Evolutionary conservation across 2,888 invertebrate genomes (phyloP).

Genomic region (Nemotelus pantherinus): DNA sequence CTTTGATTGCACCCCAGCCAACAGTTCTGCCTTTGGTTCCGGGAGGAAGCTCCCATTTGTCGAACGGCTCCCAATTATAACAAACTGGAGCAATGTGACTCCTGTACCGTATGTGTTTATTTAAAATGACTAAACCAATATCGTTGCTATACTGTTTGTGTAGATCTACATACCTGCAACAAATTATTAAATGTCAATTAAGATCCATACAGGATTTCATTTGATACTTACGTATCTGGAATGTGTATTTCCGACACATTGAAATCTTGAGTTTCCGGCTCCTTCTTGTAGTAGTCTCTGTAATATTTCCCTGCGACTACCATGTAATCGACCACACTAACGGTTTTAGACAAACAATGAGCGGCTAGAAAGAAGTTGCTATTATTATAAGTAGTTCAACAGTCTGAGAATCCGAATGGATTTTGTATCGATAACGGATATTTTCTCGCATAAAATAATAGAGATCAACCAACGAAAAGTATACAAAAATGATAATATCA

Average conservation of each 20-base stretch:
- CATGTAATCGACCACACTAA: background rate
- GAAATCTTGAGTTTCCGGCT: slow-evolving; percentile 47
- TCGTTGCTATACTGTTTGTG: slow-evolving; percentile 56
- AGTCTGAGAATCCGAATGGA: too few relatives aligned
- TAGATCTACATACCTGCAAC: slow-evolving; percentile 51
- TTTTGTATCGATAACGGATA: too few relatives aligned
- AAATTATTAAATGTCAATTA: background rate
- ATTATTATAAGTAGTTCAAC: background rate
- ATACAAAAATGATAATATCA: too few relatives aligned
- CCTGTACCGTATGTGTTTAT: slow-evolving; percentile 56
- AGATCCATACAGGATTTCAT: too few relatives aligned
- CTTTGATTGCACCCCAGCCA: slow-evolving; percentile 54
- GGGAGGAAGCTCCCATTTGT: slow-evolving; percentile 39
- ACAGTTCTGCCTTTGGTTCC: slow-evolving; percentile 50
- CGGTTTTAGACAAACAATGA: slow-evolving; percentile 50
- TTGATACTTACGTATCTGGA: slow-evolving; percentile 45
- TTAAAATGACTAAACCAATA: slow-evolving; percentile 60
- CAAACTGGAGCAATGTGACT: slow-evolving; percentile 61
- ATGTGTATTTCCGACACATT: slow-evolving; percentile 50
- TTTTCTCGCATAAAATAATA: too few relatives aligned
- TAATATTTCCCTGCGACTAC: slow-evolving; percentile 30
- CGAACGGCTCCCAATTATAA: slow-evolving; percentile 54
- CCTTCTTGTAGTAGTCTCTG: slow-evolving; percentile 45
- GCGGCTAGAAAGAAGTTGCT: slow-evolving; percentile 43
- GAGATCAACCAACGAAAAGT: too few relatives aligned